These are phyloP conservation scores for Episyrphus balteatus DNA, from an alignment of 1,140 invertebrate genomes.

Conservation along the genomic window DNA sequence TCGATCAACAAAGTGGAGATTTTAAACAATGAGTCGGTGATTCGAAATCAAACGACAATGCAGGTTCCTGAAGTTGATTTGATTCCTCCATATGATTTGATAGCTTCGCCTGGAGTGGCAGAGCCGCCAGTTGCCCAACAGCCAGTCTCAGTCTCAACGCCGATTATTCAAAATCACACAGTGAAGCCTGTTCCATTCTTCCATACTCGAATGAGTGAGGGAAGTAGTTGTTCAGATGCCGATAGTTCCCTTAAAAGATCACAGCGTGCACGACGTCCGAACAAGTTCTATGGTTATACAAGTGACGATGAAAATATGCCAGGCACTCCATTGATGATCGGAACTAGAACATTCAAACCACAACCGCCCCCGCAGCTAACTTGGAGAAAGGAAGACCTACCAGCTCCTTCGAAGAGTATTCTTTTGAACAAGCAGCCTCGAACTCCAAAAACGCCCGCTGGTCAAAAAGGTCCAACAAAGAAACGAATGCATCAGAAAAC, in stretches of 20 bases:
- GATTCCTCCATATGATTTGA: background rate
- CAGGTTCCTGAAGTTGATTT: background rate
- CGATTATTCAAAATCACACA: background rate
- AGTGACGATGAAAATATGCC: slow-evolving; percentile 57
- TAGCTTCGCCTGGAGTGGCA: background rate
- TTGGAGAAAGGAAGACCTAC: slow-evolving; percentile 54
- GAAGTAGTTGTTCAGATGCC: slow-evolving; percentile 38
- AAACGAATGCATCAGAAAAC: slow-evolving; percentile 9
- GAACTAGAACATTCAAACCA: slow-evolving; percentile 44
- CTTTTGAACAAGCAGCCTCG: slow-evolving; percentile 12
- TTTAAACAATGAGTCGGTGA: background rate
- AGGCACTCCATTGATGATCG: slow-evolving; percentile 19
- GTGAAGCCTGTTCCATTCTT: background rate
- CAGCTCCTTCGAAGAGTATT: slow-evolving; percentile 26
- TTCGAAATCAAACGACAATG: background rate
- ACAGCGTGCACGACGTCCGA: slow-evolving; percentile 64
- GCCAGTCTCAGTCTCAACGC: background rate
- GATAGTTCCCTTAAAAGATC: slow-evolving; percentile 51
- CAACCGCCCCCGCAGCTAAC: slow-evolving; percentile 48
- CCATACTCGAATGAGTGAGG: slow-evolving; percentile 17
- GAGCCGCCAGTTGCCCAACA: slow-evolving; percentile 1
- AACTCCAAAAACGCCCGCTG: slow-evolving; percentile 10
- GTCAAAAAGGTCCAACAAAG: background rate
- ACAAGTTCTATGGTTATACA: slow-evolving; percentile 75
- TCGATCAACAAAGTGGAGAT: too few relatives aligned